Evolutionary conservation across 2,888 invertebrate genomes (phyloP).

Genomic region (Cenopis cana): DNA sequence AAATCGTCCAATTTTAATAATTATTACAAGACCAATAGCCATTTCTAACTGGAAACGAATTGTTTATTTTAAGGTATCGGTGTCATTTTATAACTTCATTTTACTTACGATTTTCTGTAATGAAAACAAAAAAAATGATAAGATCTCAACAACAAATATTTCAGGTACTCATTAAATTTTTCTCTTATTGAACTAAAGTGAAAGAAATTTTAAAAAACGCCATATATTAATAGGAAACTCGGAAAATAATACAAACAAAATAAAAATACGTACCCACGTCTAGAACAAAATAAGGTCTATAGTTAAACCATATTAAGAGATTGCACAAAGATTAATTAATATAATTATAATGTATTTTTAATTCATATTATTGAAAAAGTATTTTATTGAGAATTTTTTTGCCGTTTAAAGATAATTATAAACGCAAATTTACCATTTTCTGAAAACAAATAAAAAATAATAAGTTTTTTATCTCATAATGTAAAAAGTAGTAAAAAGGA

Average conservation of each 20-base stretch:
- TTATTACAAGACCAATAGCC: no score
- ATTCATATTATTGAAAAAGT: no score
- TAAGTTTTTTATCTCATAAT: neutral
- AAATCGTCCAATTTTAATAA: no score
- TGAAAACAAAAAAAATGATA: constrained; percentile 3
- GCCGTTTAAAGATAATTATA: neutral
- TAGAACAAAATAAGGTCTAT: constrained; percentile 46
- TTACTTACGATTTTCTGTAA: constrained; percentile 46
- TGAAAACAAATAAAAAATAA: constrained; percentile 7
- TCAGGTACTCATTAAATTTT: neutral
- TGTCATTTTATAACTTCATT: neutral
- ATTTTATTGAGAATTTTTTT: no score
- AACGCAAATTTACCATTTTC: constrained; percentile 25
- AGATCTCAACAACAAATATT: neutral
- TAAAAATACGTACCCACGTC: constrained; percentile 48
- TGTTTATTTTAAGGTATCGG: neutral
- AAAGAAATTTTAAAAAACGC: no score
- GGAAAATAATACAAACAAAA: neutral
- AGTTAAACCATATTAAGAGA: neutral
- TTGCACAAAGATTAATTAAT: neutral
- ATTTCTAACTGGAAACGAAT: no score
- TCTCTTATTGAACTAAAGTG: neutral
- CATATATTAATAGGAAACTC: neutral
- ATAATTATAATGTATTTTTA: no score
- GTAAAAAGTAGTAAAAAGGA: no score